These are phyloP conservation scores for Spodoptera littoralis DNA, from an alignment of 2,888 invertebrate species.

Conservation along the genomic window DNA sequence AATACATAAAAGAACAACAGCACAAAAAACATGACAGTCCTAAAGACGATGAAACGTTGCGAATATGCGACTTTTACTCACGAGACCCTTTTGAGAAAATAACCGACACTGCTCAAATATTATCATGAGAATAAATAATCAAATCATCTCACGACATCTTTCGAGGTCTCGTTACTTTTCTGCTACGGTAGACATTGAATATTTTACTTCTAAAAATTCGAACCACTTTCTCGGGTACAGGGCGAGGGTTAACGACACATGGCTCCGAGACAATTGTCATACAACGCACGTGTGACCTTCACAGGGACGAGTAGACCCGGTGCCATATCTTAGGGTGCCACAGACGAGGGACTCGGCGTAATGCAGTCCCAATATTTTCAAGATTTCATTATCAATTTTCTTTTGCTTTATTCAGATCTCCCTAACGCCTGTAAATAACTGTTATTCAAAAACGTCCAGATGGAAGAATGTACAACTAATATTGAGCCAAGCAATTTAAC, in stretches of 20 bases:
- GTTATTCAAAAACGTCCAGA: constrained; percentile 10
- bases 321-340: constrained; percentile 12
- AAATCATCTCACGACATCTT: constrained; percentile 30
- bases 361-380: constrained; percentile 2
- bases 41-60: constrained; percentile 3
- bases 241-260: constrained; percentile 35
- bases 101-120: constrained; percentile 22
- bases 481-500: constrained; percentile 32
- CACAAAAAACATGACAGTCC: constrained; percentile 7
- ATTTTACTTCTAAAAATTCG: constrained; percentile 31
- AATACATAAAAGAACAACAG: constrained; percentile 5
- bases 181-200: constrained; percentile 40
- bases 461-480: constrained; percentile 17
- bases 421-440: neutral
- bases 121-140: constrained; percentile 41
- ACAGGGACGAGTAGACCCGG: constrained; percentile 18
- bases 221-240: constrained; percentile 10
- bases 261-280: constrained; percentile 41
- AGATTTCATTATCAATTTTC: constrained; percentile 10
- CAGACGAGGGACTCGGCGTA: constrained; percentile 19
- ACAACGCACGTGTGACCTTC: constrained; percentile 47
- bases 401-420: neutral
- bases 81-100: constrained; percentile 7
- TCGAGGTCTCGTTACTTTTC: constrained; percentile 29
- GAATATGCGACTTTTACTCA: constrained; percentile 11